Evolutionary conservation across 2,888 invertebrate species (phyloP).

Genomic region (Mechanitis messenoides): DNA sequence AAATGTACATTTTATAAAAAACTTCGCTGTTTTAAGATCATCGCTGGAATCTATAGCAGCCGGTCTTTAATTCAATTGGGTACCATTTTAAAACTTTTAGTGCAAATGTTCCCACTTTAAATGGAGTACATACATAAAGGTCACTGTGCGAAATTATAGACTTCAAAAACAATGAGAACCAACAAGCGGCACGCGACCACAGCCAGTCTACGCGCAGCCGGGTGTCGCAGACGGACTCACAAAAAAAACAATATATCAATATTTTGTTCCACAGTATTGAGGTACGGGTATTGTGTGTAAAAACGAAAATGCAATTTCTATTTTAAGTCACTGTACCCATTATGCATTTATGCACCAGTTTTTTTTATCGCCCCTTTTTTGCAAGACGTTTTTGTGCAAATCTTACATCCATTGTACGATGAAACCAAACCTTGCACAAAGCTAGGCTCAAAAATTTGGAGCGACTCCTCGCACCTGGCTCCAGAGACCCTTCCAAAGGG

Average conservation of each 20-base stretch:
- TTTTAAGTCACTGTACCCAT: constrained; percentile 26
- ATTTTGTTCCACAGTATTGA: constrained; percentile 25
- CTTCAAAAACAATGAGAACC: constrained; percentile 47
- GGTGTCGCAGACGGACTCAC: constrained; percentile 30
- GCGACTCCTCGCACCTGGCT: constrained; percentile 62
- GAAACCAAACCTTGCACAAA: constrained; percentile 57
- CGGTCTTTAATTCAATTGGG: not conserved
- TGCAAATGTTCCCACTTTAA: not conserved
- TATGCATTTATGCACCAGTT: constrained; percentile 35
- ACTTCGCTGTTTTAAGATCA: not conserved
- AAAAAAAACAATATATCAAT: constrained; percentile 27
- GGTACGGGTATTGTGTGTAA: constrained; percentile 24
- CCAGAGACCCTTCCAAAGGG: constrained; percentile 37
- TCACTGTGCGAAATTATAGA: constrained; percentile 17
- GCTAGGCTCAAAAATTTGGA: constrained; percentile 50
- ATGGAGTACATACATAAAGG: constrained; percentile 3
- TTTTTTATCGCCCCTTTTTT: constrained; percentile 53
- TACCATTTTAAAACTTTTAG: not conserved
- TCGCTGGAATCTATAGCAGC: not conserved
- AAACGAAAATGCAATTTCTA: constrained; percentile 31
- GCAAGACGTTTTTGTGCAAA: constrained; percentile 70
- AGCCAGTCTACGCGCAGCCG: constrained; percentile 35
- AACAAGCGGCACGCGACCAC: constrained; percentile 64
- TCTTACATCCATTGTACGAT: constrained; percentile 68
- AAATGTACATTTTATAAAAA: not conserved